Base-by-base conservation (phyloP, 2,888 invertebrate genomes). In the Epirrhoe tristata region DNA sequence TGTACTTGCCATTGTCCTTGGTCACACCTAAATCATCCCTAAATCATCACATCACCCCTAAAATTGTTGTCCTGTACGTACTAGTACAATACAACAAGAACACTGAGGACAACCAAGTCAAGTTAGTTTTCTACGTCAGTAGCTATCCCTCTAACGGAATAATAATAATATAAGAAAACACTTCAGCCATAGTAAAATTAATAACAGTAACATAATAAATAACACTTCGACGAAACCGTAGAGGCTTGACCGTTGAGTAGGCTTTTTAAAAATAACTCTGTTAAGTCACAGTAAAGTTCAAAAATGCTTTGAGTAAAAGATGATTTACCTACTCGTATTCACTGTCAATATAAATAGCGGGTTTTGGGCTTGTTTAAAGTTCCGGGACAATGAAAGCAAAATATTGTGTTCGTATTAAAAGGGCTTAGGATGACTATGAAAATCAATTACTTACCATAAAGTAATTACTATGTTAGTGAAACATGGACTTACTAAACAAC, bases 111-210 rank as follows among this genome's bases (percentile, higher is more conserved):
- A 86, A 86, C 84, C 3, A 86, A 88, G 85, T 84, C 81, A 84
- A 88, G 86, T 89, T 86, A 84, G 86, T 87, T 85, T 84, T 80
- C 74, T 86, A 85, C 87, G 77, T 82, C 87, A 86, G 82, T 87
- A 81, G 80, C 79, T 57, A 81, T 86, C 85, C 84, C 80, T 86
- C 81, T 87, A 90, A 90, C 86, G 83, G 83, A 91, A 91, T 90
- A 88, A 90, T 87, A 88, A 86, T 82, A 87, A 85, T 85, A 24
- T 24, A 86, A 83, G 82, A 81, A 76, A 79, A 77, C 78, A 79
- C 36, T 48, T 50, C 34, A 14, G 76, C 73, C 74, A 63, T 48
- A 61, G 55, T 54, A 61, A 3, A 59, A 17, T 52, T 58, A 50
- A 58, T 34, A 12, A 50, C 39, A 58, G 58, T 58, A 58, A 34